Conservation (phyloP, 2,797 vertebrate species). For the Chrosomus eos region DNA sequence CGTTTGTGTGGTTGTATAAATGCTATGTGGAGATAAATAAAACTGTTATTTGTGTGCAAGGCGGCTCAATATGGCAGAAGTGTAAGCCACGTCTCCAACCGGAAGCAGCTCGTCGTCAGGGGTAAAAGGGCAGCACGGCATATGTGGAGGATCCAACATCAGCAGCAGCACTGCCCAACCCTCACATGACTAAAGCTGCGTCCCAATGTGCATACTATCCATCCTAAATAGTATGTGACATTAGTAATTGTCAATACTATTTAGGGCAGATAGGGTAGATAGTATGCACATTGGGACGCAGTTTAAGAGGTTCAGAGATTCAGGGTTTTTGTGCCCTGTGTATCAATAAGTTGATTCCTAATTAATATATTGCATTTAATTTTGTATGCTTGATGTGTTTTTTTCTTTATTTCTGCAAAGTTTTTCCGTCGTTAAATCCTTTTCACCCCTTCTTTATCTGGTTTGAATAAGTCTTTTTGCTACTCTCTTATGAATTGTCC, state of each 20-base stretch:
- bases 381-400: background rate
- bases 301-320: no score
- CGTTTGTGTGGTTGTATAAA: slow-evolving; percentile 36
- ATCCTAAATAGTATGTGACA: no score
- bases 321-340: background rate
- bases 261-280: no score
- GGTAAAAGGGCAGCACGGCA: slow-evolving; percentile 52
- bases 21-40: slow-evolving; percentile 21
- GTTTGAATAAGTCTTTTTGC: background rate
- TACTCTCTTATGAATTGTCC: background rate
- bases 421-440: background rate
- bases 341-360: background rate
- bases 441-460: background rate
- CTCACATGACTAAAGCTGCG: no score
- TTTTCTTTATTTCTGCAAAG: background rate
- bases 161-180: slow-evolving; percentile 41
- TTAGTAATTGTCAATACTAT: no score
- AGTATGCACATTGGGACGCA: no score
- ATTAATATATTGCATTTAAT: background rate
- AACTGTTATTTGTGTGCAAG: slow-evolving; percentile 35
- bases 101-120: slow-evolving; percentile 61
- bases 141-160: slow-evolving; percentile 67
- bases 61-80: slow-evolving; percentile 83
- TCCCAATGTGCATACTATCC: no score
- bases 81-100: slow-evolving; percentile 71